Evolutionary conservation across 1,140 invertebrate species (phyloP).

Genomic region (Batillaria attramentaria): DNA sequence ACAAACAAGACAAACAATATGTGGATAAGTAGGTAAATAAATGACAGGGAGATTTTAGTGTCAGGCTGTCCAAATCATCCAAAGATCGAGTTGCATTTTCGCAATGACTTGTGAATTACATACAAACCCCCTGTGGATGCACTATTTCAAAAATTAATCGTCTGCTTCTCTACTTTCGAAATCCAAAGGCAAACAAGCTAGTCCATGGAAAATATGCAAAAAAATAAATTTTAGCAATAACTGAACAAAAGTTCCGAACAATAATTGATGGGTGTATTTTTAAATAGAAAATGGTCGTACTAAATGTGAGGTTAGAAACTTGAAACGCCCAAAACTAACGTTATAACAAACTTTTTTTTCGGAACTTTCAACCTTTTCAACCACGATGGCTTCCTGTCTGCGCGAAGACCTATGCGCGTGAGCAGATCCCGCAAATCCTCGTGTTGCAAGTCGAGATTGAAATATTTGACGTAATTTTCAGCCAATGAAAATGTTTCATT

Average conservation of each 20-base stretch:
- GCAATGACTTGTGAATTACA: too few species aligned
- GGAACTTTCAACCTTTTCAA: background rate
- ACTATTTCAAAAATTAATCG: background rate
- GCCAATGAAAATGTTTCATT: constrained; percentile 58
- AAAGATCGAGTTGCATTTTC: too few species aligned
- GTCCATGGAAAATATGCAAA: background rate
- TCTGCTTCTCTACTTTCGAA: constrained; percentile 10
- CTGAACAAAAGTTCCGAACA: too few species aligned
- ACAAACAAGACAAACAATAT: too few species aligned
- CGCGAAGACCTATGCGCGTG: constrained; percentile 34
- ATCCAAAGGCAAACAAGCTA: constrained; percentile 1
- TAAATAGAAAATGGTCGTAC: background rate
- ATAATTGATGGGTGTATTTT: background rate
- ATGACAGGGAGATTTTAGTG: too few species aligned
- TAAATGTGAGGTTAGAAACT: too few species aligned
- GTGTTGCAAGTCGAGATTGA: constrained; percentile 37
- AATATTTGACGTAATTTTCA: constrained; percentile 53
- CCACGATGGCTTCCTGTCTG: constrained; percentile 40
- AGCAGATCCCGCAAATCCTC: constrained; percentile 39
- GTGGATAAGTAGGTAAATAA: too few species aligned
- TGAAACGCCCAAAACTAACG: too few species aligned
- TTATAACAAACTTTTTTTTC: too few species aligned
- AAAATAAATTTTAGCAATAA: too few species aligned
- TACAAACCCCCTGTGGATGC: too few species aligned
- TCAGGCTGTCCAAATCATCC: too few species aligned